Base-by-base conservation (phyloP, 2,797 vertebrate genomes). In the Thunnus albacares region DNA sequence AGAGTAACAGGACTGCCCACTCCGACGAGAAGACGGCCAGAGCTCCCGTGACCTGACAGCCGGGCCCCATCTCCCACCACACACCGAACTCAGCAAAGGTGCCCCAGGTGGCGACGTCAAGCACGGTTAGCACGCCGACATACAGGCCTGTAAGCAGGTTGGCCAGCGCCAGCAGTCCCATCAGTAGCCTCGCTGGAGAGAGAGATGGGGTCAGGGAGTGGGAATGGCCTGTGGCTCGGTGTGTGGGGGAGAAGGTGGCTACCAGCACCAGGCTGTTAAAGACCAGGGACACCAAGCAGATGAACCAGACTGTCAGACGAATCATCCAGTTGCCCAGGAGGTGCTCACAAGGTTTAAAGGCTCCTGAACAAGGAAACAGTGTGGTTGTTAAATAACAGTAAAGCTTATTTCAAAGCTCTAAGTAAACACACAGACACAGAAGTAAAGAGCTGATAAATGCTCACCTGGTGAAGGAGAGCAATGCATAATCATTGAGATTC, bases 261-360 rank as follows among this genome's bases (percentile, higher is more conserved):
- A 97, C 92, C 74, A 98, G 95, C 80, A 99, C 98, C 87, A 99
- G 93, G 75, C 96, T 92, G 92, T 99, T 99, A 90, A 98, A 99
- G 84, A 97, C 92, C 88, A 99, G 89, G 0, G 98, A 96, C 75
- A 98, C 96, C 91, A 99, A 93, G 93, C 98, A 99, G 95, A 99
- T 99, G 94, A 99, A 99, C 98, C 98, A 99, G 65, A 99, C 97
- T 0, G 98, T 99, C 82, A 99, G 96, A 59, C 98, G 97, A 73
- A 99, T 99, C 98, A 99, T 99, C 98, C 98, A 99, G 94, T 97
- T 99, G 74, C 98, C 98, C 84, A 99, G 92, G 76, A 99, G 94
- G 86, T 98, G 97, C 91, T 97, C 96, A 56, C 98, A 99, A 18
- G 98, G 98, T 92, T 99, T 99, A 90, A 99, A 99, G 71, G 97